phyloP scores from a whole-genome alignment of 2,888 invertebrate genomes.

The Orthonychiurus folsomi region DNA sequence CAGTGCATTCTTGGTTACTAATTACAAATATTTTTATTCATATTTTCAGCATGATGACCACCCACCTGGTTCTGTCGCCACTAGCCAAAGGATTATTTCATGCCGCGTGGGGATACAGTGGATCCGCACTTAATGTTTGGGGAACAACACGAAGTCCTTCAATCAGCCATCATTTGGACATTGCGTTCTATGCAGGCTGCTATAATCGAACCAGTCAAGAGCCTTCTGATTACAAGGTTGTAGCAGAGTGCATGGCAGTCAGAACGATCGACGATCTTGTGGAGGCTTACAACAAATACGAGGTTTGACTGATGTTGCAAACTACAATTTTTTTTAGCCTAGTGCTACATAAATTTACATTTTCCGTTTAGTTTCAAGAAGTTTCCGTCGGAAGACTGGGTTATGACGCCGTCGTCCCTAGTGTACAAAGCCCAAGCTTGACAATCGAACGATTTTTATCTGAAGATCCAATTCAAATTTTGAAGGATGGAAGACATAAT shows the following conservation, averaged over 20 bases:
- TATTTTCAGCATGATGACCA: background rate
- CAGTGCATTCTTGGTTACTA: no score
- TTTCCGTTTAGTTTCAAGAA: slow-evolving; percentile 11
- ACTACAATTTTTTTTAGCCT: background rate
- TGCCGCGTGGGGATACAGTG: slow-evolving; percentile 19
- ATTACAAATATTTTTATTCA: no score
- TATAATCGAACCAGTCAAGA: slow-evolving; percentile 15
- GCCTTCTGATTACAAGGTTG: slow-evolving; percentile 13
- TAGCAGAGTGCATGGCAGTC: slow-evolving; percentile 18
- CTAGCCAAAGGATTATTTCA: slow-evolving; percentile 17
- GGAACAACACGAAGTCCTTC: slow-evolving; percentile 14
- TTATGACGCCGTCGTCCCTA: slow-evolving; percentile 23
- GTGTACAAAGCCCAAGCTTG: slow-evolving; percentile 16
- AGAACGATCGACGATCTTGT: slow-evolving; percentile 4
- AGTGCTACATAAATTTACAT: background rate
- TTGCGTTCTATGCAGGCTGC: background rate
- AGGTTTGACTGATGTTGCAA: no score
- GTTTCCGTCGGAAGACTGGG: slow-evolving; percentile 19
- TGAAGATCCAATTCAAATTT: slow-evolving; percentile 19
- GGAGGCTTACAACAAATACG: slow-evolving; percentile 17
- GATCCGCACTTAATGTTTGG: slow-evolving; percentile 21
- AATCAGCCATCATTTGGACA: background rate
- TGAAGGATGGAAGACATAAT: slow-evolving; percentile 16
- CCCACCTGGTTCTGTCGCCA: slow-evolving; percentile 15
- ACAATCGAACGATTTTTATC: slow-evolving; percentile 10